A percentile compares a stretch with the other conserved stretches of the same genome.
Evolutionary conservation across 2,797 vertebrate genomes (phyloP).

Genomic region (Eurystomus glaucurus): DNA sequence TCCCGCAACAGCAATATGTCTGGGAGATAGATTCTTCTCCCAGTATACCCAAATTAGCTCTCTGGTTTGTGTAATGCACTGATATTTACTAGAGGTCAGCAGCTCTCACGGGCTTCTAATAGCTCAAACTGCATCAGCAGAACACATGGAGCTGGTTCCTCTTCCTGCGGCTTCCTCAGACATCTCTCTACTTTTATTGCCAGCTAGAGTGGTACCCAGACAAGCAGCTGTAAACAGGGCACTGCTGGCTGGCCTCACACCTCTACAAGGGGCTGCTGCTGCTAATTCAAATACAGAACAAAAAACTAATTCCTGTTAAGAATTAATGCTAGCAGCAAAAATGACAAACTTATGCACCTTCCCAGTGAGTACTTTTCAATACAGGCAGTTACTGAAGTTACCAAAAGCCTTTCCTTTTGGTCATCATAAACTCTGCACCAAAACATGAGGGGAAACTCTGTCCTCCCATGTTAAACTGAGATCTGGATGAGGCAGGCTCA

Average conservation of each 20-base stretch:
- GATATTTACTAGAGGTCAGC: neutral
- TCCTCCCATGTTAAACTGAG: neutral
- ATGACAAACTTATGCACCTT: neutral
- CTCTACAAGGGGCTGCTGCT: neutral
- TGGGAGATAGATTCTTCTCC: neutral
- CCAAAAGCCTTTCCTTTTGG: neutral
- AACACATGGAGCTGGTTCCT: neutral
- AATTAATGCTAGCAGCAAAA: neutral
- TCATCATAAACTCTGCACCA: neutral
- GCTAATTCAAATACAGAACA: neutral
- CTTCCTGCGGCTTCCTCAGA: neutral
- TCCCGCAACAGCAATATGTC: neutral
- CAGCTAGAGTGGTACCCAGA: neutral
- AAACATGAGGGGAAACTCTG: neutral
- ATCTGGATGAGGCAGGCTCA: neutral
- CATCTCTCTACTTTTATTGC: neutral
- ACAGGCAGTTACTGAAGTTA: neutral
- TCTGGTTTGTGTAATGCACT: neutral
- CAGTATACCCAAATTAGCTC: neutral
- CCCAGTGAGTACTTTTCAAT: neutral
- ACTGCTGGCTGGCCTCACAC: neutral
- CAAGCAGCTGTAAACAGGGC: neutral
- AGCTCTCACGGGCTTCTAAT: neutral
- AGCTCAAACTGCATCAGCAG: neutral
- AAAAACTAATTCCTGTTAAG: neutral